These are phyloP conservation scores for Arrhamphus sclerolepis DNA, from an alignment of 2,797 vertebrate species.

Conservation along the genomic window DNA sequence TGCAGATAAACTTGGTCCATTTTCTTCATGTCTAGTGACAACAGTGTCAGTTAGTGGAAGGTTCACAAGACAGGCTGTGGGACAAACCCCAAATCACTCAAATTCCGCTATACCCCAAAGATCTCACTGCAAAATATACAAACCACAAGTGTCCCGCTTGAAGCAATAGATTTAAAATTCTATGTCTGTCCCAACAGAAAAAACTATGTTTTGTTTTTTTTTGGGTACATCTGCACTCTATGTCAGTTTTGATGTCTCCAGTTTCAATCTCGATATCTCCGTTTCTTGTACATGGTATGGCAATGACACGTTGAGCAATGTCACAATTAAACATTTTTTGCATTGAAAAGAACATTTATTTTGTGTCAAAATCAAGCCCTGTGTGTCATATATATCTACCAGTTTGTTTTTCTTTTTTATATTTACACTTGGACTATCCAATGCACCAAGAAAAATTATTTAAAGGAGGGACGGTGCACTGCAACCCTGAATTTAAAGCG, in stretches of 20 bases:
- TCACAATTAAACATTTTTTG: constrained; percentile 19
- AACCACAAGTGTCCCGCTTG: constrained; percentile 45
- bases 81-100: constrained; percentile 23
- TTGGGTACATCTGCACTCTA: constrained; percentile 38
- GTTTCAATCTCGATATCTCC: constrained; percentile 35
- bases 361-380: constrained; percentile 21
- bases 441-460: constrained; percentile 15
- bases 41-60: constrained; percentile 21
- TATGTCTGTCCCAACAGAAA: constrained; percentile 45
- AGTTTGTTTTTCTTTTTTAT: constrained; percentile 10
- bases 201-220: constrained; percentile 52
- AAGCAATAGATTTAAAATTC: constrained; percentile 39
- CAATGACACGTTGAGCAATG: constrained; percentile 36
- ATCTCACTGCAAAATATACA: constrained; percentile 32
- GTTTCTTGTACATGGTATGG: constrained; percentile 43
- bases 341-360: constrained; percentile 51
- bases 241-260: constrained; percentile 42
- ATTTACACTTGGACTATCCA: constrained; percentile 13
- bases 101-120: constrained; percentile 40
- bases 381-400: constrained; percentile 22
- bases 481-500: background rate
- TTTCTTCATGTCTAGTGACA: constrained; percentile 10
- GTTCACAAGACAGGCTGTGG: constrained; percentile 18
- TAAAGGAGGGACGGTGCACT: constrained; percentile 17
- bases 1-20: constrained; percentile 5